Conservation (phyloP, 2,888 invertebrate species). For the Xylocampa areola region DNA sequence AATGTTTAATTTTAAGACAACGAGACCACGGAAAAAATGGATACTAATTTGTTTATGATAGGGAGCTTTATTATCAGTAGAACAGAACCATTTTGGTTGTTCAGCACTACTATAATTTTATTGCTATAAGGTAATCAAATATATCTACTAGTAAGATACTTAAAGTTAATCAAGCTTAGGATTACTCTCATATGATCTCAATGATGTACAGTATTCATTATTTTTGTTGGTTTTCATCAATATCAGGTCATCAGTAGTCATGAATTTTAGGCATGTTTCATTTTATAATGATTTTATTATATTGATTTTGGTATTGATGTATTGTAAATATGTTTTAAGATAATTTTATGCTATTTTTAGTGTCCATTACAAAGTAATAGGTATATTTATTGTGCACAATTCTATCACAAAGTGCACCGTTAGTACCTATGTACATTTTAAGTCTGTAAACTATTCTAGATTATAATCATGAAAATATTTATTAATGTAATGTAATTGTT, state of each 20-base stretch:
- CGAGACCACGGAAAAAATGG: slow-evolving; percentile 43
- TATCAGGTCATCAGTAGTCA: slow-evolving; percentile 39
- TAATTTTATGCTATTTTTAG: slow-evolving; percentile 4
- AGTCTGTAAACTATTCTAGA: slow-evolving; percentile 42
- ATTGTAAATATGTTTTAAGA: background rate
- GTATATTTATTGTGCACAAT: slow-evolving; percentile 16
- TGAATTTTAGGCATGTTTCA: slow-evolving; percentile 53
- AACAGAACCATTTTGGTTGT: slow-evolving; percentile 17
- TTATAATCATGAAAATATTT: slow-evolving; percentile 54
- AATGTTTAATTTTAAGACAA: slow-evolving; percentile 7
- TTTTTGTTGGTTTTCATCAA: slow-evolving; percentile 53
- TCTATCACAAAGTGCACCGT: slow-evolving; percentile 39
- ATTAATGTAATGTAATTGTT: slow-evolving; percentile 54
- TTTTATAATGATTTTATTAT: slow-evolving; percentile 28
- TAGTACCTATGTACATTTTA: slow-evolving; percentile 40
- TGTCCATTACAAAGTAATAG: slow-evolving; percentile 6
- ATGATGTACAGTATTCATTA: slow-evolving; percentile 80
- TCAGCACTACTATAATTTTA: slow-evolving; percentile 28
- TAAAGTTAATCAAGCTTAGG: slow-evolving; percentile 32
- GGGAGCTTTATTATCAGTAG: slow-evolving; percentile 19
- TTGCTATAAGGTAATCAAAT: slow-evolving; percentile 22
- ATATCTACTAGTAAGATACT: slow-evolving; percentile 1
- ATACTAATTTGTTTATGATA: slow-evolving; percentile 1
- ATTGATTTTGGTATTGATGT: background rate
- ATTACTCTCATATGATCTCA: slow-evolving; percentile 78